Percentiles rank a stretch among this genome's conserved stretches.
These are phyloP conservation scores for Manacus vitellinus DNA, from an alignment of 2,113 vertebrate genomes.

Conservation along the genomic window DNA sequence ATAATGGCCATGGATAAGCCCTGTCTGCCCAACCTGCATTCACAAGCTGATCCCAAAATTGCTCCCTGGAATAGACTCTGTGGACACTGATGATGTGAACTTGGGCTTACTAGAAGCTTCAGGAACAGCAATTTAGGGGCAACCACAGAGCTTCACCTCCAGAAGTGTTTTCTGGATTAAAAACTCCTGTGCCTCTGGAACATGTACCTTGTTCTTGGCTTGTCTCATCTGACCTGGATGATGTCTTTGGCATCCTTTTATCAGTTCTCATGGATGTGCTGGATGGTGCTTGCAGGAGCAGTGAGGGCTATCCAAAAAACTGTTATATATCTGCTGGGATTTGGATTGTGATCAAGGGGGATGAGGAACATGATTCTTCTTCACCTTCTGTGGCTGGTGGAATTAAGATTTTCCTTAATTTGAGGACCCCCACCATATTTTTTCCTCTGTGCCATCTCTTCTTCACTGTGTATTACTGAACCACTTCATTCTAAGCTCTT, in stretches of 20 bases:
- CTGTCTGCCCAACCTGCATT: neutral
- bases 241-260: neutral
- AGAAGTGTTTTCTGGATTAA: neutral
- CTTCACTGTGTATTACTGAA: neutral
- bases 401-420: neutral
- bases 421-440: neutral
- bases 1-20: neutral
- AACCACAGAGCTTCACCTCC: neutral
- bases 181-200: neutral
- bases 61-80: neutral
- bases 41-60: neutral
- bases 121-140: neutral
- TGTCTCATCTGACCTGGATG: neutral
- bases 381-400: neutral
- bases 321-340: neutral
- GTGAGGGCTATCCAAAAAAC: neutral
- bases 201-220: neutral
- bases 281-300: neutral
- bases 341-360: neutral
- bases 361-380: neutral
- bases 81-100: neutral
- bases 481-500: neutral
- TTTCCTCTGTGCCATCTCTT: neutral
- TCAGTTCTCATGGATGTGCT: neutral
- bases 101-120: neutral